These are phyloP conservation scores for Drosophila simulans DNA, from an alignment of 1,140 invertebrate genomes.

Conservation along the genomic window DNA sequence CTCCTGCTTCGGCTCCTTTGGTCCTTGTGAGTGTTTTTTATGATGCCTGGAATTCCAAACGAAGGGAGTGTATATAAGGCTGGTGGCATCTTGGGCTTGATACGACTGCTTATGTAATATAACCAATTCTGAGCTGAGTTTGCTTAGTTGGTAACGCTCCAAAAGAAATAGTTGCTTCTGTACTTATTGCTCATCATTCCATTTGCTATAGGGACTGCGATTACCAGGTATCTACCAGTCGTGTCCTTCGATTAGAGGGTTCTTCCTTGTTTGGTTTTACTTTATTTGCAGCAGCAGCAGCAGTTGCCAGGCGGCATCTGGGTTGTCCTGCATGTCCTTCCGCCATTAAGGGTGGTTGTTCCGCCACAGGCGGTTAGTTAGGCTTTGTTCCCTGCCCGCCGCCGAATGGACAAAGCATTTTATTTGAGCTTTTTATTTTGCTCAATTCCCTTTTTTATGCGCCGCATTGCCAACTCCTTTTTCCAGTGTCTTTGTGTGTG, in stretches of 20 bases:
- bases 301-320: constrained; percentile 62
- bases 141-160: background rate
- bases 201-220: too few species aligned
- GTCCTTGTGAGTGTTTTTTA: constrained; percentile 33
- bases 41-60: background rate
- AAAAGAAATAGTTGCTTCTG: too few species aligned
- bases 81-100: background rate
- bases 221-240: constrained; percentile 10
- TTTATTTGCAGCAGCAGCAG: constrained; percentile 45
- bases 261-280: constrained; percentile 2
- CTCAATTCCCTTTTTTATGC: constrained; percentile 60
- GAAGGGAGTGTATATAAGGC: background rate
- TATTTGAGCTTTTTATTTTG: constrained; percentile 80
- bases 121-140: background rate
- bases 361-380: constrained; percentile 73
- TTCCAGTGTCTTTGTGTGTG: constrained; percentile 35
- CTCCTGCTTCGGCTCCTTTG: constrained; percentile 61
- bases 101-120: background rate
- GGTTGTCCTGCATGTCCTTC: constrained; percentile 72
- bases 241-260: background rate
- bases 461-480: constrained; percentile 36
- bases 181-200: too few species aligned
- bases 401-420: constrained; percentile 74
- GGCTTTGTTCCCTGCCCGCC: constrained; percentile 53
- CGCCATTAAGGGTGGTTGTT: constrained; percentile 74